phyloP scores from a whole-genome alignment of 1,140 invertebrate genomes.

The Papilio machaon region DNA sequence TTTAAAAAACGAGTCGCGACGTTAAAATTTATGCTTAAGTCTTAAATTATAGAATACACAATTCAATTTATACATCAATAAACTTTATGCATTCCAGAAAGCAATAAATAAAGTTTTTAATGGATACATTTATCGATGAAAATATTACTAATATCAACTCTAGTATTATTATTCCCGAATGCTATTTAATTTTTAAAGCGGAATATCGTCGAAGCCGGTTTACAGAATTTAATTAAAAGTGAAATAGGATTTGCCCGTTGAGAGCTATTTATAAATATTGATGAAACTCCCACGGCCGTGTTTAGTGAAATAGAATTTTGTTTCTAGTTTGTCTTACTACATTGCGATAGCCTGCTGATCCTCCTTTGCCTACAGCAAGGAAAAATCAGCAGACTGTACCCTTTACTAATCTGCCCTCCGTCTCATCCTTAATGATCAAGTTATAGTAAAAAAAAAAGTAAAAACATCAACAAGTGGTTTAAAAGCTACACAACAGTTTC shows the following conservation, averaged over 20 bases:
- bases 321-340: not conserved
- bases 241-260: not conserved
- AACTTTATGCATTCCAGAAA: not conserved
- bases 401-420: not conserved
- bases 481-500: too few species aligned
- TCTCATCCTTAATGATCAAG: not conserved
- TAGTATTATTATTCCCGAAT: not conserved
- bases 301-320: not conserved
- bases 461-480: too few species aligned
- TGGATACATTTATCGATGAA: not conserved
- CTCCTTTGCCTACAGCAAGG: not conserved
- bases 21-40: not conserved
- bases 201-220: not conserved
- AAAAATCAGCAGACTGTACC: not conserved
- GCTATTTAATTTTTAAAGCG: not conserved
- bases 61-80: constrained; percentile 6
- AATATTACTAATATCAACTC: constrained; percentile 1
- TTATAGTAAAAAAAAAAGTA: not conserved
- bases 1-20: not conserved
- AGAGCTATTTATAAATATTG: not conserved
- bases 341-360: not conserved
- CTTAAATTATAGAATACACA: too few species aligned
- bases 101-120: constrained; percentile 15
- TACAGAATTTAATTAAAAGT: not conserved
- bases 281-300: not conserved